phyloP scores from a whole-genome alignment of 2,113 vertebrate species.

The Eira barbara region DNA sequence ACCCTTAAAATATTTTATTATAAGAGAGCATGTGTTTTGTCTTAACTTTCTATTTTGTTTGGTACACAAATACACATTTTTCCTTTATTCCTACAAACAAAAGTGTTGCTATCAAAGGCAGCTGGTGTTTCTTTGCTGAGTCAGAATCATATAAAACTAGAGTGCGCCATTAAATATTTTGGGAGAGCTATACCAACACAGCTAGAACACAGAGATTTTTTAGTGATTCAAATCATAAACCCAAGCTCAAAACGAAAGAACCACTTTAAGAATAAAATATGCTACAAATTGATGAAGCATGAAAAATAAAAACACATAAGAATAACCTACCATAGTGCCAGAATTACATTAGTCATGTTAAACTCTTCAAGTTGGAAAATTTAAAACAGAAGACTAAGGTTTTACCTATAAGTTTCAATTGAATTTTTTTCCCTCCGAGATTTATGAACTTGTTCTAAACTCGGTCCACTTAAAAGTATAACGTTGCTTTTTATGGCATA shows the following conservation, averaged over 20 bases:
- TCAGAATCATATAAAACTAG: slow-evolving; percentile 27
- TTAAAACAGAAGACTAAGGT: slow-evolving; percentile 30
- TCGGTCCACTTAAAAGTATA: slow-evolving; percentile 25
- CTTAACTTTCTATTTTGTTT: slow-evolving; percentile 9
- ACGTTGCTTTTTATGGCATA: slow-evolving; percentile 24
- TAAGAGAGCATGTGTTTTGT: neutral
- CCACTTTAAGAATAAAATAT: slow-evolving; percentile 42
- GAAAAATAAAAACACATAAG: slow-evolving; percentile 38
- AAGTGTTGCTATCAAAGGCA: slow-evolving; percentile 28
- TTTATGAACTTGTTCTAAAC: slow-evolving; percentile 50
- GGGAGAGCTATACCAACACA: neutral
- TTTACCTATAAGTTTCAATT: slow-evolving; percentile 54
- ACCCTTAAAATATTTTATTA: neutral
- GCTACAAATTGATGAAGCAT: slow-evolving; percentile 41
- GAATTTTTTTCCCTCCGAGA: slow-evolving; percentile 44
- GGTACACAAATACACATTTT: neutral
- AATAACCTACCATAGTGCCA: neutral
- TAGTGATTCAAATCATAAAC: slow-evolving; percentile 28
- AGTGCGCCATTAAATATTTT: neutral
- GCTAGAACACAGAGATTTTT: neutral
- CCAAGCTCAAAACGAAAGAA: neutral
- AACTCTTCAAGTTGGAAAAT: slow-evolving; percentile 26
- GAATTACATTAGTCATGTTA: slow-evolving; percentile 10
- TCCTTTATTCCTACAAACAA: neutral
- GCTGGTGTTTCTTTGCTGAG: neutral